Base-by-base conservation (phyloP, 2,113 vertebrate species). In the Halcyon malimbica region DNA sequence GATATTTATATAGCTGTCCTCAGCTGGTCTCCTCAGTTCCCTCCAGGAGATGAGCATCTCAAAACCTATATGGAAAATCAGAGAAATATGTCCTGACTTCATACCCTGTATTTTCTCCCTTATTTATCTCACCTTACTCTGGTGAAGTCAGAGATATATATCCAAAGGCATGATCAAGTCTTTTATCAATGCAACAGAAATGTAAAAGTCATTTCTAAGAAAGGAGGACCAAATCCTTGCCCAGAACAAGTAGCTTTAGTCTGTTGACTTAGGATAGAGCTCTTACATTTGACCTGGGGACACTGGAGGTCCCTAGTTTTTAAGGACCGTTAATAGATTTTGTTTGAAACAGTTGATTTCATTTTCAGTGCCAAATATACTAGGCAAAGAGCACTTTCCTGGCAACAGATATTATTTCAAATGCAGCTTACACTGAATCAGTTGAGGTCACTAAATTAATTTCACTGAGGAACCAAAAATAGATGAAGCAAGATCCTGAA, bases 371-470 rank as follows among this genome's bases (percentile, higher is more conserved):
- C 24, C 71, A 90, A 79, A 78, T 53, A 75, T 17, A 48, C 25
- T 23, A 84, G 42, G 25, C 62, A 69, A 93, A 83, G n/a, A 59
- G 26, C 54, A 56, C 9, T 56, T 60, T 78, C 42, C 51, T 93
- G 24, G 35, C 87, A 67, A 50, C 26, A 93, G 60, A 26, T 85
- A 65, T 77, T 81, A 42, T 80, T 94, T 95, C 95, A 85, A 93
- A 59, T 13, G 17, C 79, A 93, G 14, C 24, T 94, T 82, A 31
- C 8, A 19, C 44, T 86, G 68, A 94, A 75, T 42, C 46, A 93
- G 35, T 82, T 80, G 37, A 83, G 63, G 57, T 65, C 75, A 56
- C 10, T 81, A 35, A 79, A n/a, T 96, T 95, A 11, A 54, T 88
- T 91, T 95, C 20, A 12, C 83, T 62, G 50, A 94, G 35, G 81